phyloP scores from a whole-genome alignment of 2,113 vertebrate genomes.

The Aegotheles bennettii region DNA sequence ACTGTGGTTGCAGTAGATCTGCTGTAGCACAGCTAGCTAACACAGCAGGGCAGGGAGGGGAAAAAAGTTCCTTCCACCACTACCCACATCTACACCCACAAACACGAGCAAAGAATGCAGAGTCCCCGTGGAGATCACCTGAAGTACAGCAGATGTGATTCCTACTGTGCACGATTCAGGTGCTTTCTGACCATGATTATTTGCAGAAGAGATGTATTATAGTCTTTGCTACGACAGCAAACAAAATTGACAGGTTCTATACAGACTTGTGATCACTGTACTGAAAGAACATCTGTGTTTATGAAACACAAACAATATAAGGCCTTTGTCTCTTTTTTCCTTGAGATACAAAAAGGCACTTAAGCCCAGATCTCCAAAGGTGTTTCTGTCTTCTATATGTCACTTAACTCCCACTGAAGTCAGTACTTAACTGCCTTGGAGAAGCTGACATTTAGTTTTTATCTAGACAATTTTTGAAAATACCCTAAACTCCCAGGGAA shows the following conservation, averaged over 20 bases:
- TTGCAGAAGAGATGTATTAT: background rate
- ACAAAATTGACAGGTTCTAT: background rate
- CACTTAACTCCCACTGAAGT: slow-evolving; percentile 41
- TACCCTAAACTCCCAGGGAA: slow-evolving; percentile 12
- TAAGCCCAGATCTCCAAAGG: background rate
- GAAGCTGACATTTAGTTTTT: slow-evolving; percentile 44
- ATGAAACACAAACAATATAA: background rate
- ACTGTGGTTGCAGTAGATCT: background rate
- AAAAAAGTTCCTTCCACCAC: background rate
- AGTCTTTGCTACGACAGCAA: background rate
- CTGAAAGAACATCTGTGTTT: background rate
- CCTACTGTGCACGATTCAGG: rapidly evolving
- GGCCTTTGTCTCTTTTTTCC: background rate
- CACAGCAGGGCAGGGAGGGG: rapidly evolving
- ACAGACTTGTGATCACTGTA: background rate
- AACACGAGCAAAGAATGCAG: background rate
- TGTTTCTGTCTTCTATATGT: background rate
- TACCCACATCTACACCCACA: background rate
- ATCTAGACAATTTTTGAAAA: slow-evolving; percentile 35
- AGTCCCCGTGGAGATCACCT: background rate
- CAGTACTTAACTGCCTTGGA: background rate
- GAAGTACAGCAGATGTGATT: rapidly evolving
- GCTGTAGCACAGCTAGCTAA: background rate
- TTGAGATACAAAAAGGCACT: background rate
- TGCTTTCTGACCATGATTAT: background rate